Evolutionary conservation across 2,797 vertebrate species (phyloP), one percentile per base, ranked within the genome.

Genomic region (Scleropages formosus): DNA sequence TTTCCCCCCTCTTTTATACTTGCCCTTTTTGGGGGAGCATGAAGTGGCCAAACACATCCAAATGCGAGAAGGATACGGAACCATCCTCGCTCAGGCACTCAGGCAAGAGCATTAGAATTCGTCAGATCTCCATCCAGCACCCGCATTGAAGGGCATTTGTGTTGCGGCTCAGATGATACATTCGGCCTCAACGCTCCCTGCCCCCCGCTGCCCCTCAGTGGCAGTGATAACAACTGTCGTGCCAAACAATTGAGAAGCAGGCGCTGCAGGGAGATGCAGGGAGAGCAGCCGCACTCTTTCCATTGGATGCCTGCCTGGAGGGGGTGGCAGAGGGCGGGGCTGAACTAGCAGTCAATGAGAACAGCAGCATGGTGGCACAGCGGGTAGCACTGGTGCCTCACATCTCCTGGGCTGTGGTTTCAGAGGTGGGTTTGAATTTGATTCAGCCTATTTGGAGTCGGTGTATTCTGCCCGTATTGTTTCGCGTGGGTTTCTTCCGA

Each of bases 61-160:
- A 77, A 79, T 71, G 79, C 72, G 74, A 79, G 72, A 72, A 77
- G 67, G 64, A 75, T 83, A 79, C 78, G 80, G 83, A 82, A 79
- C 80, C 75, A 73, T 74, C 77, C 77, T 77, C 78, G 84, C 82
- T 85, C 78, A 77, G 65, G 80, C 77, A 84, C 82, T 85, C 78
- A 77, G 65, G 80, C 77, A 80, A 81, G 80, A 84, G 86, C 82
- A 91, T 90, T 91, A 90, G 83, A 85, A 92, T 91, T 89, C 86
- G 82, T 84, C 83, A 80, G 81, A 81, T 83, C 77, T 83, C 76
- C 73, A 84, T 86, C 81, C 82, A 86, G 81, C 82, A 82, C 69
- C 81, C 83, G 78, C 63, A 83, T 82, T 90, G 88, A 91, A 91
- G 88, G 89, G 88, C 86, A 78, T 84, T 78, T 77, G 81, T 63